Evolutionary conservation across 1,140 invertebrate genomes (phyloP), one percentile per base, ranked within the genome.

Genomic region (Euwallacea fornicatus): DNA sequence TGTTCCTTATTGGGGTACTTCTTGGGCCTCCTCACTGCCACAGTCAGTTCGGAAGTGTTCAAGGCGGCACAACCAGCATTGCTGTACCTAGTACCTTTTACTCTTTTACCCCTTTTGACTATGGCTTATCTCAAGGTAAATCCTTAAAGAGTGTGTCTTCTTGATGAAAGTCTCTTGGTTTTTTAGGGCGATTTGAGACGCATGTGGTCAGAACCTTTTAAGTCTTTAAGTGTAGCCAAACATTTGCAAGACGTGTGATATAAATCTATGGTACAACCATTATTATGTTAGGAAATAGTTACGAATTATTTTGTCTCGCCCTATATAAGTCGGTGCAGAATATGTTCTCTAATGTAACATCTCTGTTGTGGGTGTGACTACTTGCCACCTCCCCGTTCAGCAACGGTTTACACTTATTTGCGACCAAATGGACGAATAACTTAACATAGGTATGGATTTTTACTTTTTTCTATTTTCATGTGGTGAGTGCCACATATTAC

Each of bases 131-230:
- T 98, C 58, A 98, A 98, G 89, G 96, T 96, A 64, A 67, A 55
- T 72, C 70, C 7, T 0, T 42, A 33, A 33, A 33, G 21, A 33
- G 21, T 46, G 16, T 54, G 0, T 54, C 44, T 66, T 8, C 21
- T 58, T 66, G 44, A 58, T 58, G 7, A 33, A 33, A 33, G 21
- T 33, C 4, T 33, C 4, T 77, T 71, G 75, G 59, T 69, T 70
- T 85, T 86, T 43, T 81, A 97, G 95, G 96, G 96, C 76, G 96
- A 98, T 85, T 85, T 98, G 69, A 86, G 95, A 80, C 88, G 95
- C 76, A 98, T 98, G 96, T 98, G 96, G 96, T 95, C 93, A 79
- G 96, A 98, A 85, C 96, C 96, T 44, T 98, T 98, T 83, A 94
- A 94, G 82, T 86, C 90, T 76, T 89, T 92, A 77, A 87, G 85